Evolutionary conservation across 2,113 vertebrate species (phyloP), one percentile per base, ranked within the genome.

Genomic region (Perca fluviatilis): DNA sequence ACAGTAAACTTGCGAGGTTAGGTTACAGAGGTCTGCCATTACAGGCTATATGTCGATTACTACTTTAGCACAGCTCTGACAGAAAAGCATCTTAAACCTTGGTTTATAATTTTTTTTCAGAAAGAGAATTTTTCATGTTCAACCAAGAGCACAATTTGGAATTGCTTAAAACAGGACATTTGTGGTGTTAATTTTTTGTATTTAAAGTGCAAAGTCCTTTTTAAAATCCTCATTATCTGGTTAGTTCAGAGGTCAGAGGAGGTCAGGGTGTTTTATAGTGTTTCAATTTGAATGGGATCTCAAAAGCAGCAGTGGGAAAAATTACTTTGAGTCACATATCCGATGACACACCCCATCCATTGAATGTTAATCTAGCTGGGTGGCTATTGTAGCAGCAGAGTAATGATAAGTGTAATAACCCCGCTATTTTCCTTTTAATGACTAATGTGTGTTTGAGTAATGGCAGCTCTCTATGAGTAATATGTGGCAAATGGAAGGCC

Each of bases 391-490:
- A 80, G 77, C 75, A 89, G 62, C 68, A 62, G 88, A 89, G 79
- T 77, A 83, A 84, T 80, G 82, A 86, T 86, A 89, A 88, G 56
- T 83, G 81, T 84, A 88, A 91, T 92, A 90, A 82, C 76, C 63
- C 81, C 61, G 65, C 79, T 90, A 82, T 91, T 91, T 92, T 77
- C 84, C 62, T 79, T 75, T 89, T 84, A 86, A 87, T 88, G 90
- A 89, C 86, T 88, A 87, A 88, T 91, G 75, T 43, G 16, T 63
- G 63, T 83, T 85, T 85, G 88, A 91, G 86, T 79, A 76, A 87
- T 74, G 77, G 75, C 81, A n/a, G 88, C 81, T 79, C 21, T 85
- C 83, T 83, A 83, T 88, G 92, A 92, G 89, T 88, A 88, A 91
- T 88, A 74, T 73, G 72, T 83, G 73, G 86, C 79, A 86, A 93